Percentiles rank a stretch among this genome's conserved stretches.
Evolutionary conservation across 2,888 invertebrate species (phyloP).

Genomic region (Erynnis tages): DNA sequence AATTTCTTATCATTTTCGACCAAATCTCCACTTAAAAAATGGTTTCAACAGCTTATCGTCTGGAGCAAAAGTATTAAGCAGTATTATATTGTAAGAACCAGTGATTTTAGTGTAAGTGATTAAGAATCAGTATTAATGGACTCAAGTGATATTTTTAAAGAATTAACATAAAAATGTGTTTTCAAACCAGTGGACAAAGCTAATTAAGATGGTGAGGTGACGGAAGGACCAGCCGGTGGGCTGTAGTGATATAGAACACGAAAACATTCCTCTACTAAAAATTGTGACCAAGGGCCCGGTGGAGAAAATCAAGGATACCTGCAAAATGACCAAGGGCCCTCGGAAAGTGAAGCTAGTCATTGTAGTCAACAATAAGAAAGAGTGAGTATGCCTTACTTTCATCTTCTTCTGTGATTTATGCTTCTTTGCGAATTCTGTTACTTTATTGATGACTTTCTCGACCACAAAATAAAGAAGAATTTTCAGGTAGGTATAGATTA

Average conservation of each 20-base stretch:
- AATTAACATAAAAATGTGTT: constrained; percentile 48
- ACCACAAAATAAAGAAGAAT: too few species aligned
- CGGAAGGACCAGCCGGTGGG: constrained; percentile 52
- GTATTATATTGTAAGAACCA: constrained; percentile 39
- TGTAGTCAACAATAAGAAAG: constrained; percentile 82
- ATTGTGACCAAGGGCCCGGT: constrained; percentile 75
- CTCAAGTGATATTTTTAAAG: constrained; percentile 44
- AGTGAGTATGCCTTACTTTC: constrained; percentile 60
- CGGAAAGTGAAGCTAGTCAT: constrained; percentile 82
- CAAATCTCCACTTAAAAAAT: constrained; percentile 33
- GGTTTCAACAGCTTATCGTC: constrained; percentile 34
- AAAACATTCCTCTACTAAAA: constrained; percentile 79
- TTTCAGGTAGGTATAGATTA: too few species aligned
- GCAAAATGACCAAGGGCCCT: constrained; percentile 82
- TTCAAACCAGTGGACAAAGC: constrained; percentile 47
- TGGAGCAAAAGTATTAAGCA: constrained; percentile 37
- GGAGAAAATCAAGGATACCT: constrained; percentile 69
- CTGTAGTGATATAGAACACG: constrained; percentile 52
- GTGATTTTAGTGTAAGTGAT: constrained; percentile 50
- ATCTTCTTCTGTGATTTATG: background rate
- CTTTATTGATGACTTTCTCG: too few species aligned
- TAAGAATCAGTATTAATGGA: constrained; percentile 55
- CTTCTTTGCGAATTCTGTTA: background rate
- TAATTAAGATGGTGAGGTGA: constrained; percentile 72
- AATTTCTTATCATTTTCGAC: constrained; percentile 28